Conservation (phyloP, 2,797 vertebrate species). For the Phataginus tetradactyla region DNA sequence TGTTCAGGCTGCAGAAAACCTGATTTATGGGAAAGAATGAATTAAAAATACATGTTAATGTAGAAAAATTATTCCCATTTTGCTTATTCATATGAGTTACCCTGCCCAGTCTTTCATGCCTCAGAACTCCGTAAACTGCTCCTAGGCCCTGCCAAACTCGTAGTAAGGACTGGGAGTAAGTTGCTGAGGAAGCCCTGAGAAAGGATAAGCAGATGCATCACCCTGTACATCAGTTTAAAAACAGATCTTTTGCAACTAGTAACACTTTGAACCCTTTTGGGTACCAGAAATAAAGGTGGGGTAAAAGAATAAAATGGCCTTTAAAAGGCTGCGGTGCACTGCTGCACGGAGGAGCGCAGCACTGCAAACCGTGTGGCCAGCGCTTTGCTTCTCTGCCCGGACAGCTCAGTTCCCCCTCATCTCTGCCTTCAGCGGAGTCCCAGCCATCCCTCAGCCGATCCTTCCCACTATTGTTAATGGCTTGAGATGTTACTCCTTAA, state of each 20-base stretch:
- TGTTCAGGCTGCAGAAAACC: neutral
- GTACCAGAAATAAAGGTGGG: slow-evolving; percentile 14
- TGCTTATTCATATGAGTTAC: neutral
- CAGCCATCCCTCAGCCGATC: neutral
- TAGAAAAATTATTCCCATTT: neutral
- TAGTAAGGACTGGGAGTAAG: neutral
- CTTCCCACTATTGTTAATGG: neutral
- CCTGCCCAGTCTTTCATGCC: neutral
- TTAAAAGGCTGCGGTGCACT: neutral
- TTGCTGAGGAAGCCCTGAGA: neutral
- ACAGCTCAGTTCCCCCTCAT: neutral
- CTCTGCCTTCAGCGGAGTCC: neutral
- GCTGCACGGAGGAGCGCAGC: neutral
- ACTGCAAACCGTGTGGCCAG: neutral
- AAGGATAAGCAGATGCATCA: neutral
- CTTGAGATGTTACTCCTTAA: neutral
- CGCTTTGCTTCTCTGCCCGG: neutral
- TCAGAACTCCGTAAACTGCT: neutral
- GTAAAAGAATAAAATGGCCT: neutral
- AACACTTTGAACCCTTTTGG: slow-evolving; percentile 20
- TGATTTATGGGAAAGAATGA: neutral
- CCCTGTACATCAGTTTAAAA: neutral
- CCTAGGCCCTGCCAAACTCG: neutral
- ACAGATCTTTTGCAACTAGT: neutral
- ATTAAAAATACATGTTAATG: neutral